Evolutionary conservation across 2,113 vertebrate species (phyloP), one percentile per base, ranked within the genome.

Genomic region (Bujurquina vittata): DNA sequence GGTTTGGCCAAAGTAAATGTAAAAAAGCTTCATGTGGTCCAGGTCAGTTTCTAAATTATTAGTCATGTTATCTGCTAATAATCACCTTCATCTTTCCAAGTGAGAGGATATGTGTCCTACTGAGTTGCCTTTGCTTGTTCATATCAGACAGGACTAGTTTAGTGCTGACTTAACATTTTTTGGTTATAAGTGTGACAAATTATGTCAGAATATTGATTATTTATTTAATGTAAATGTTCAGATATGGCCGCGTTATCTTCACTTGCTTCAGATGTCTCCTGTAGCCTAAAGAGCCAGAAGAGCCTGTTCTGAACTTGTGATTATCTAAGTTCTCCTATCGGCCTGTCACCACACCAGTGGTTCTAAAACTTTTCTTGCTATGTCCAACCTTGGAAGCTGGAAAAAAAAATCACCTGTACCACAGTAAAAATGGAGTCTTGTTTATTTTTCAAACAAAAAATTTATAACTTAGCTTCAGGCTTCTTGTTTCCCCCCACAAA

Each of bases 221-320:
- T 40, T 61, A n/a, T 54, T 43, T 33, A 10, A 5, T 46, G 5
- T 26, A 26, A 26, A 26, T 26, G 26, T 26, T 26, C 26, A 26
- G 26, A 26, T n/a, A n/a, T n/a, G n/a, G n/a, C n/a, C n/a, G n/a
- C n/a, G n/a, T n/a, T n/a, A n/a, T 26, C n/a, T 49, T 60, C 17
- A 73, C 61, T 15, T 69, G 77, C 78, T 74, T 84, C 46, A 81
- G 77, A 80, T 79, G 80, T 84, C 84, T 81, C 86, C 80, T 90
- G 62, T 88, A 77, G 59, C 55, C 60, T 22, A 26, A 43, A 74
- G 57, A 10, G 79, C 23, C 29, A 57, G 20, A 40, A 15, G 55
- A 22, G 18, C 77, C 15, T 75, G 29, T 59, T 63, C 58, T 85
- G 23, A 49, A 31, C 7, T 63, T 54, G 54, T 40, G 5, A 62